phyloP scores from a whole-genome alignment of 2,113 vertebrate genomes.

The Sakesphorus luctuosus region DNA sequence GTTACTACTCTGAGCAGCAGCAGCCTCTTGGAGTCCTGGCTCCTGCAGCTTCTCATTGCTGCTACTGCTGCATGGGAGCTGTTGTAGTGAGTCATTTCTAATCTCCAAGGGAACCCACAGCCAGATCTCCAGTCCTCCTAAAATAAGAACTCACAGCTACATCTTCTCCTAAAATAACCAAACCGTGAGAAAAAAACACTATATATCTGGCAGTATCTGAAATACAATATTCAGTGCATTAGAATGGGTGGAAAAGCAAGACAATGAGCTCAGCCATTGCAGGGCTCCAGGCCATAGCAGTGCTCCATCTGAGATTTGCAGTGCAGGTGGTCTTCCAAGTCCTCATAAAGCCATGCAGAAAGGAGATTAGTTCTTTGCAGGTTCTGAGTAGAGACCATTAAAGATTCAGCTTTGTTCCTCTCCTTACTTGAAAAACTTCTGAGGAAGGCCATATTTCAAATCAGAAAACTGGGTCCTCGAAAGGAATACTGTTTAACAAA shows the following conservation, averaged over 20 bases:
- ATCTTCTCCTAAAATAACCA: not conserved
- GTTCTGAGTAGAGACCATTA: not conserved
- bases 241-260: not conserved
- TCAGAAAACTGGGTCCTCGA: not conserved
- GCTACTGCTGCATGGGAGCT: not conserved
- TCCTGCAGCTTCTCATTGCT: not conserved
- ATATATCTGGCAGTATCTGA: not conserved
- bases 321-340: not conserved
- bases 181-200: not conserved
- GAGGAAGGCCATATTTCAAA: not conserved
- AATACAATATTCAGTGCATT: not conserved
- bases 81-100: not conserved
- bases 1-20: not conserved
- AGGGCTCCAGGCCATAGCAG: not conserved
- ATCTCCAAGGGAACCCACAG: conserved; percentile 41
- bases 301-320: not conserved
- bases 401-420: not conserved
- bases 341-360: not conserved
- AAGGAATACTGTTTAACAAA: not conserved
- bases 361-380: not conserved
- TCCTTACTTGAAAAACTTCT: not conserved
- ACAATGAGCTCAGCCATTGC: not conserved
- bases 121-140: not conserved
- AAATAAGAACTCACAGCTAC: conserved; percentile 34
- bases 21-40: not conserved